These are phyloP conservation scores for Cavia aperea DNA, from an alignment of 2,113 vertebrate genomes.

Conservation along the genomic window DNA sequence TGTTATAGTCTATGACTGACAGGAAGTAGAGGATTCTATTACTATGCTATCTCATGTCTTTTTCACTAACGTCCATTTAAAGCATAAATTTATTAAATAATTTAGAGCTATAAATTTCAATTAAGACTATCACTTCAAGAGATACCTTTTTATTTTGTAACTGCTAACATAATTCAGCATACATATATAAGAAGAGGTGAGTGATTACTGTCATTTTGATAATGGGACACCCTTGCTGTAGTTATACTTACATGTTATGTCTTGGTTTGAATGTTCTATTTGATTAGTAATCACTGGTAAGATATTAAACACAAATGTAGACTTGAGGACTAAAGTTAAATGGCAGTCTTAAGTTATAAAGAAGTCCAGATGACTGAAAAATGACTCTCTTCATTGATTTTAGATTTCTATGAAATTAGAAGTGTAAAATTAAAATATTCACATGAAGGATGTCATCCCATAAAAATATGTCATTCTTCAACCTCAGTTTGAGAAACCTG, in stretches of 20 bases:
- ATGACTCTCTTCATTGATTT: neutral
- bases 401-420: conserved; percentile 10
- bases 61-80: conserved; percentile 7
- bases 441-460: neutral
- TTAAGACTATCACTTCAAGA: neutral
- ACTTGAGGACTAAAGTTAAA: conserved; percentile 7
- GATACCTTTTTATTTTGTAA: neutral
- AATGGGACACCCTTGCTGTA: neutral
- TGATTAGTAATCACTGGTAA: neutral
- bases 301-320: conserved; percentile 23
- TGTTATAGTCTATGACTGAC: neutral
- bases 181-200: neutral
- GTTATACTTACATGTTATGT: neutral
- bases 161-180: conserved; percentile 4
- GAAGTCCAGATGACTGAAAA: conserved; percentile 5
- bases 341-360: neutral
- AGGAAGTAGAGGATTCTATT: neutral
- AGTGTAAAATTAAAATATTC: conserved; percentile 15
- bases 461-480: conserved; percentile 4
- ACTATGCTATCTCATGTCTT: neutral
- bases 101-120: conserved; percentile 21
- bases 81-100: conserved; percentile 19
- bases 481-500: conserved; percentile 11
- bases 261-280: neutral
- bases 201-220: neutral